A percentile compares a stretch with the other conserved stretches of the same genome.
Evolutionary conservation across 1,140 invertebrate genomes (phyloP).

Genomic region (Pachyrhynchus sulphureomaculatus): DNA sequence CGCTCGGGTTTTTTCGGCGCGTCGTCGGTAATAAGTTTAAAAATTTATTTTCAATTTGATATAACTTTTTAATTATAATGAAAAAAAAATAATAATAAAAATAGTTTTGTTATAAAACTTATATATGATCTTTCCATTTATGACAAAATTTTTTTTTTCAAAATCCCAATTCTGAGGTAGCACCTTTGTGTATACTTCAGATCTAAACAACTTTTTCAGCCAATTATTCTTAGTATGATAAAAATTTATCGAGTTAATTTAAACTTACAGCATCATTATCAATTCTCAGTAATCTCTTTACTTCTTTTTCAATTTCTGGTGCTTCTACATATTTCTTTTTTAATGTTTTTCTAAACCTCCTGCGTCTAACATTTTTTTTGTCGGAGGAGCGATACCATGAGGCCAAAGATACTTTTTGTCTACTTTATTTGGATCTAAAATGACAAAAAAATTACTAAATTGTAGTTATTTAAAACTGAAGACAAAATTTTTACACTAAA

Average conservation of each 20-base stretch:
- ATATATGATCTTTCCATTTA: too few species aligned
- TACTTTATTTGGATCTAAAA: slow-evolving; percentile 82
- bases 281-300: slow-evolving; percentile 84
- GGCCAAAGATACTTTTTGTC: slow-evolving; percentile 94
- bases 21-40: too few species aligned
- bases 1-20: too few species aligned
- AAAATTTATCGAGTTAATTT: background rate
- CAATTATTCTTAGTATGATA: background rate
- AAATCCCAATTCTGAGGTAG: too few species aligned
- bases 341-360: slow-evolving; percentile 91
- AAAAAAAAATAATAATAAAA: too few species aligned
- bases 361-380: slow-evolving; percentile 92
- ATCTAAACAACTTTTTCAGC: background rate
- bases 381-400: slow-evolving; percentile 90
- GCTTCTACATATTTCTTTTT: slow-evolving; percentile 97
- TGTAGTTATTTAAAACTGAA: too few species aligned
- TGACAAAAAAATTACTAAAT: too few species aligned
- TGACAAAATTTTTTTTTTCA: too few species aligned
- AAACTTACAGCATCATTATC: slow-evolving; percentile 87
- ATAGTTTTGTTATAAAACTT: too few species aligned
- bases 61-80: too few species aligned
- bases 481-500: too few species aligned
- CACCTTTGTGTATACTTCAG: background rate
- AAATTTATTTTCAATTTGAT: too few species aligned
- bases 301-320: slow-evolving; percentile 97